phyloP scores from a whole-genome alignment of 2,797 vertebrate genomes.

The Nothura maculosa region DNA sequence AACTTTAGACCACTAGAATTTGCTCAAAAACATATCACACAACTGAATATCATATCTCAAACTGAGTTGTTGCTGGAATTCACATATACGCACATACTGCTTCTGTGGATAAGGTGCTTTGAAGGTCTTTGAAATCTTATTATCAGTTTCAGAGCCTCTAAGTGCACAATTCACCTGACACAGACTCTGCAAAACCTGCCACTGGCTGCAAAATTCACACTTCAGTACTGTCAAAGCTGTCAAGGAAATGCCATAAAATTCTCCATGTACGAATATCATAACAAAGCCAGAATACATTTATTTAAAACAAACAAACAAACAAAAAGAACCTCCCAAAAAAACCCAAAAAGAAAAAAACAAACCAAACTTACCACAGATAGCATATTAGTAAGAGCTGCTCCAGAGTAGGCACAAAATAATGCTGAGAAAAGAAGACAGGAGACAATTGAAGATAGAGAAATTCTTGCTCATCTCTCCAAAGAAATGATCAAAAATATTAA shows the following conservation, averaged over 20 bases:
- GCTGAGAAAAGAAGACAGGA: constrained; percentile 79
- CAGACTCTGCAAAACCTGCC: not conserved
- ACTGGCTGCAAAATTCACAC: not conserved
- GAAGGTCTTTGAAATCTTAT: not conserved
- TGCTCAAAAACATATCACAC: not conserved
- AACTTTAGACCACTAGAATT: not conserved
- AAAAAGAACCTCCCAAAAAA: too few relatives aligned
- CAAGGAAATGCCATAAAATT: not conserved
- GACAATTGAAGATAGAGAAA: not conserved
- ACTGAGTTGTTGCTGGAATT: not conserved
- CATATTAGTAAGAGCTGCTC: constrained; percentile 88
- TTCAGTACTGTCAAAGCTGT: not conserved
- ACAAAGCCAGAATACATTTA: not conserved
- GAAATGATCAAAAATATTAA: not conserved
- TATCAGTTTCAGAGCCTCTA: not conserved
- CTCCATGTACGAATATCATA: not conserved
- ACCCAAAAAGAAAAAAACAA: not conserved
- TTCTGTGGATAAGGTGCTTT: not conserved
- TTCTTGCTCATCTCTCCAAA: not conserved
- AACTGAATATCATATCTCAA: not conserved
- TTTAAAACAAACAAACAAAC: not conserved
- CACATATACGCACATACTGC: rapidly evolving
- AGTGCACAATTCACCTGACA: not conserved
- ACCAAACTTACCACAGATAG: constrained; percentile 86
- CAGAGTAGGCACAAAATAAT: constrained; percentile 92